These are phyloP conservation scores for Electrophaes corylata DNA, from an alignment of 2,888 invertebrate species.

Conservation along the genomic window DNA sequence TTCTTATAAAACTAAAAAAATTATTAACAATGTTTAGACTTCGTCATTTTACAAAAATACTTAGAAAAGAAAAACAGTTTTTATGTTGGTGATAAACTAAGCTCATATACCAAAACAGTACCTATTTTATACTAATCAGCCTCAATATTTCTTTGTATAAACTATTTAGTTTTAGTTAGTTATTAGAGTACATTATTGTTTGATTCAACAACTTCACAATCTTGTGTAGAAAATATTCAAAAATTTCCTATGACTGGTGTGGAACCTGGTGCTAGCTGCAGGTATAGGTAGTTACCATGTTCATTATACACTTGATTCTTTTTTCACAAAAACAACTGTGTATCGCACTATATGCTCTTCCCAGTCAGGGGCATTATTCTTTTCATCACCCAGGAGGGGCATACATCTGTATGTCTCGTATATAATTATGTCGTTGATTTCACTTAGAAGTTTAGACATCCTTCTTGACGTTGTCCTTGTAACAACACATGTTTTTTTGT, in stretches of 20 bases:
- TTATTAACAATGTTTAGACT: background rate
- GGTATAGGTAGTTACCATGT: no score
- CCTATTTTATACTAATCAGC: background rate
- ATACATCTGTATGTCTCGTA: slow-evolving; percentile 70
- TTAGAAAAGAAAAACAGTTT: background rate
- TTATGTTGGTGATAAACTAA: background rate
- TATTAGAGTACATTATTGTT: background rate
- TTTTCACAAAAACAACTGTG: slow-evolving; percentile 55
- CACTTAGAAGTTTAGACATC: slow-evolving; percentile 46
- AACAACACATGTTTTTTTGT: slow-evolving; percentile 24
- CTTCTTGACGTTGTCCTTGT: slow-evolving; percentile 60
- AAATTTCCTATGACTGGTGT: background rate
- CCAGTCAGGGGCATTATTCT: slow-evolving; percentile 63
- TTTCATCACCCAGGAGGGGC: slow-evolving; percentile 71
- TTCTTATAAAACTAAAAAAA: background rate
- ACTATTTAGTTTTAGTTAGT: background rate
- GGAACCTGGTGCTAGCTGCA: background rate
- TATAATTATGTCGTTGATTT: slow-evolving; percentile 53
- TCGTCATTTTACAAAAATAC: background rate
- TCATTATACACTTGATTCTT: no score
- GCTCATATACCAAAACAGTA: background rate
- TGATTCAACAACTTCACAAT: background rate
- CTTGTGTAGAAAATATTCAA: no score
- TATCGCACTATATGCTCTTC: slow-evolving; percentile 66
- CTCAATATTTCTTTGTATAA: background rate